Conservation (phyloP, 1,140 invertebrate species). For the Brachionus rotundiformis region DNA sequence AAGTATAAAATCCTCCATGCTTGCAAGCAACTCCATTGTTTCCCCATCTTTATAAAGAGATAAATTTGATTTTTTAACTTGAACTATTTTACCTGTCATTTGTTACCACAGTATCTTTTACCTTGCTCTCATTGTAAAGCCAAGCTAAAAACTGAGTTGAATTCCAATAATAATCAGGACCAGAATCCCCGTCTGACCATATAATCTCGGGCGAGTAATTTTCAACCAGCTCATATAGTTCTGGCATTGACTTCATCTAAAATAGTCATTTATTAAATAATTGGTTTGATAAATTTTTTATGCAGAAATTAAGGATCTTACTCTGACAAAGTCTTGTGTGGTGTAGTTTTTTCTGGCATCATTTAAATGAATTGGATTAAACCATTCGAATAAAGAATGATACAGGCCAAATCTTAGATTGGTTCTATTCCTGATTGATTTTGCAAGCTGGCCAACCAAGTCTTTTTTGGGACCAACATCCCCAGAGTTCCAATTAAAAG, state of each 20-base stretch:
- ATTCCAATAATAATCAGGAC: slow-evolving; percentile 72
- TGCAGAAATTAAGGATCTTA: neutral
- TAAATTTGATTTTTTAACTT: neutral
- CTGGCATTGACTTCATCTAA: slow-evolving; percentile 58
- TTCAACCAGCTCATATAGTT: slow-evolving; percentile 69
- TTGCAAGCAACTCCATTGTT: slow-evolving; percentile 71
- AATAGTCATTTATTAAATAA: too few relatives aligned
- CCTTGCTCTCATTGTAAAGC: slow-evolving; percentile 87
- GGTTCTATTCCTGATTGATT: slow-evolving; percentile 69
- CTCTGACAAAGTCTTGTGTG: slow-evolving; percentile 34
- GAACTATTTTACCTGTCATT: slow-evolving; percentile 71
- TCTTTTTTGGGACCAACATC: slow-evolving; percentile 60
- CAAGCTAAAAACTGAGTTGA: slow-evolving; percentile 74
- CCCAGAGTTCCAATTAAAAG: slow-evolving; percentile 62
- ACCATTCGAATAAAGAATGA: slow-evolving; percentile 88
- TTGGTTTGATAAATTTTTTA: too few relatives aligned
- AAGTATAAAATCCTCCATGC: slow-evolving; percentile 85
- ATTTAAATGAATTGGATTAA: slow-evolving; percentile 77
- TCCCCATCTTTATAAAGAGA: slow-evolving; percentile 72
- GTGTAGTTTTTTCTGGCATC: slow-evolving; percentile 68
- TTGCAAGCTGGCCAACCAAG: slow-evolving; percentile 70
- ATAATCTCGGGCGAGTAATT: slow-evolving; percentile 82
- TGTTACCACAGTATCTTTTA: slow-evolving; percentile 80
- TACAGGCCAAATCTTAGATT: slow-evolving; percentile 79
- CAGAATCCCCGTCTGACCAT: slow-evolving; percentile 83